Evolutionary conservation across 2,797 vertebrate genomes (phyloP).

Genomic region (Borostomias antarcticus): DNA sequence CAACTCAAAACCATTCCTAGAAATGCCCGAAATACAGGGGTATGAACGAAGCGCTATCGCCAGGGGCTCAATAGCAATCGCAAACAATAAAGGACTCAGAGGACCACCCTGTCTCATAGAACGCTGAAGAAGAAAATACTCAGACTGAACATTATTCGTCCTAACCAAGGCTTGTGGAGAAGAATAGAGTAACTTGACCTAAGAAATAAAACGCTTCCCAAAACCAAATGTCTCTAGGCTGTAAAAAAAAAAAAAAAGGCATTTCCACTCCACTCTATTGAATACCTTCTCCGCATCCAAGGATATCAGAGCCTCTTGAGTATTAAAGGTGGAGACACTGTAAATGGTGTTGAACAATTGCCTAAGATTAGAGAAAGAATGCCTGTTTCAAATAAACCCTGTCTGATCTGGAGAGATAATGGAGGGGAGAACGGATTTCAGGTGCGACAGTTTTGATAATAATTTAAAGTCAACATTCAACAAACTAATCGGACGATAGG

Average conservation of each 20-base stretch:
- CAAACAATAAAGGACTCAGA: not conserved
- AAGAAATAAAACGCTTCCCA: conserved; percentile 21
- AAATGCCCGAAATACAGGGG: not conserved
- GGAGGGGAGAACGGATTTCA: not conserved
- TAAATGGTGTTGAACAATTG: not conserved
- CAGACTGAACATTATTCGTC: conserved; percentile 13
- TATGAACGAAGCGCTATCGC: not conserved
- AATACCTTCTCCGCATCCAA: not conserved
- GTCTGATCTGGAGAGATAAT: conserved; percentile 20
- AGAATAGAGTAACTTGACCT: conserved; percentile 16
- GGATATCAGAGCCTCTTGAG: not conserved
- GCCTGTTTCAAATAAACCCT: conserved; percentile 2
- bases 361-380: conserved; percentile 10
- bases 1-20: not conserved
- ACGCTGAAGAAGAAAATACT: conserved; percentile 12
- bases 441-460: not conserved
- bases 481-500: conserved; percentile 4
- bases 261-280: no score
- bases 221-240: no score
- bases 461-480: conserved; percentile 18
- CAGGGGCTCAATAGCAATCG: conserved; percentile 13
- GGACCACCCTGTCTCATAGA: conserved; percentile 17
- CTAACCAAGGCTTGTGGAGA: conserved; percentile 6
- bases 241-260: no score
- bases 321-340: not conserved